Evolutionary conservation across 2,888 invertebrate genomes (phyloP).

Genomic region (Ceraclea dissimilis): DNA sequence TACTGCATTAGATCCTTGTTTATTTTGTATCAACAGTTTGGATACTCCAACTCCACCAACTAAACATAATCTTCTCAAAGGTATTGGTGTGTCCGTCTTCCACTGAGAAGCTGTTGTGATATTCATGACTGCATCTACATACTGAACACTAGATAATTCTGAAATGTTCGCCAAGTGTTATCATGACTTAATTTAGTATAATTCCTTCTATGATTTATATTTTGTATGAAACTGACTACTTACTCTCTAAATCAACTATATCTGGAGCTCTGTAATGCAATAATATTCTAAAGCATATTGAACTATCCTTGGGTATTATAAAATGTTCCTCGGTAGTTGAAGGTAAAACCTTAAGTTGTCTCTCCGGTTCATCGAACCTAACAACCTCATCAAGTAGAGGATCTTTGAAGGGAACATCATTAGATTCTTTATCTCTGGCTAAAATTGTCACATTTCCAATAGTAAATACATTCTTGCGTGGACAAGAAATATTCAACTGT

Average conservation of each 20-base stretch:
- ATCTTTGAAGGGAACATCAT: background rate
- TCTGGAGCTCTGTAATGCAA: constrained; percentile 16
- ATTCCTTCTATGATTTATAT: too few relatives aligned
- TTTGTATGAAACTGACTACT: too few relatives aligned
- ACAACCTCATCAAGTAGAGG: too few relatives aligned
- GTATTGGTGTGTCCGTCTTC: constrained; percentile 1
- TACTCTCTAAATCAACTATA: constrained; percentile 9
- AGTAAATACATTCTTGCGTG: constrained; percentile 10
- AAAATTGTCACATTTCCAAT: constrained; percentile 13
- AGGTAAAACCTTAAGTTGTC: background rate
- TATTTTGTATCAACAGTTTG: constrained; percentile 18
- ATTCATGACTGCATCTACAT: constrained; percentile 14
- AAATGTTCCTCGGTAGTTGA: constrained; percentile 7
- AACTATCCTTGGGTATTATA: constrained; percentile 14
- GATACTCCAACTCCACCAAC: constrained; percentile 18
- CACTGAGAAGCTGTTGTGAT: constrained; percentile 8
- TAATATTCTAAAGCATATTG: constrained; percentile 14
- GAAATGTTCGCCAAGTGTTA: constrained; percentile 2
- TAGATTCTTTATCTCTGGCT: constrained; percentile 8
- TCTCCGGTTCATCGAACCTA: background rate
- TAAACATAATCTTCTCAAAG: constrained; percentile 8
- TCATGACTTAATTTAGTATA: background rate
- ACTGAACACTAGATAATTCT: constrained; percentile 12
- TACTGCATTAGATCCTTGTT: constrained; percentile 17
- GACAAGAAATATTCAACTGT: constrained; percentile 11